Base-by-base conservation (phyloP, 2,797 vertebrate genomes). In the Enteromius afrohamiltoni region DNA sequence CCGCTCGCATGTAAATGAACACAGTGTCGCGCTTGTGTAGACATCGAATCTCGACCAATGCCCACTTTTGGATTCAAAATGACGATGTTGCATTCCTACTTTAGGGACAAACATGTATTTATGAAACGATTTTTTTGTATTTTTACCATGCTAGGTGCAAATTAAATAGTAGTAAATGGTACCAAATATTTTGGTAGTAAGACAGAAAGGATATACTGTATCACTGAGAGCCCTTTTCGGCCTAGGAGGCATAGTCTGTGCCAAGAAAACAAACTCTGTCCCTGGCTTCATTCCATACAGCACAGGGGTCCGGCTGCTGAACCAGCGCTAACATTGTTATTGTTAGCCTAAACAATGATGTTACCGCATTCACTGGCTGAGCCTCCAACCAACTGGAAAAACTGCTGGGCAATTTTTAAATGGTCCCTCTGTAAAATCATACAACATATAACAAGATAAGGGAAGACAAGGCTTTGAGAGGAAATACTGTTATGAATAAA, bases 311-410 rank as follows among this genome's bases (percentile, higher is more conserved):
- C 9, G 34, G 53, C 17, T 40, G 74, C 55, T 81, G 77, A 80
- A 81, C 73, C 84, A 80, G 79, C 67, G 42, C 68, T 87, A 82
- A 82, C 55, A 45, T 47, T 74, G 60, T 37, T 75, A 79, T 62
- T 74, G 83, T 80, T 34, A 60, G 81, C 49, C 64, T 26, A 62
- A 55, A 80, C 37, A 49, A 73, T 67, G 68, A 68, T 53, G 92
- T 31, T 95, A 99, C 98, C 97, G 29, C 98, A 97, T 95, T 99
- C 98, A 14, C 97, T 99, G 3, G 97, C 96, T 55, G 98, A 99
- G 88, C 97, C 97, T 82, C 98, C 98, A 3, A 99, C 98, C 91
- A 98, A 87, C 93, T 99, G 97, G 88, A 99, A 99, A 91, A 97
- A 98, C 90, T 98, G 96, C 87, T 99, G 97, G 81, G 98, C 97